Base-by-base conservation (phyloP, 2,888 invertebrate genomes). In the Sesia bembeciformis region DNA sequence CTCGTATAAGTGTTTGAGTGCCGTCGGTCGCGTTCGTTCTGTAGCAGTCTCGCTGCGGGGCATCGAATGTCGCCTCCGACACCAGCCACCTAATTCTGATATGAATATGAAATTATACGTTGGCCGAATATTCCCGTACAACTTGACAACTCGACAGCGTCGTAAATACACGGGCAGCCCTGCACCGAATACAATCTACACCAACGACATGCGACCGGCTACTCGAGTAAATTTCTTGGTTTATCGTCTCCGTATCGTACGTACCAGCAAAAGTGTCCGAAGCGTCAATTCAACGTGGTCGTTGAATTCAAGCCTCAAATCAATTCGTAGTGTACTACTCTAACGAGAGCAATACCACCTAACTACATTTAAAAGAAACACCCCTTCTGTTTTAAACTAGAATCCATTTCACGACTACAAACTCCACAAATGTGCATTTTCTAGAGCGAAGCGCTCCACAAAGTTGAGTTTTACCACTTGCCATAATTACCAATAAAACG, bases 21-120 rank as follows among this genome's bases (percentile, higher is more conserved):
- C 7, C 46, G 65, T 63, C 66, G 63, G 58, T 56, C 55, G 65
- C 61, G 60, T 65, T 55, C 60, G 57, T 77, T 74, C 69, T 68
- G 66, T 59, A 62, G 60, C 59, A 58, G 62, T 60, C 60, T 64
- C 63, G 50, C 50, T 53, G 61, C 62, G 62, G 57, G 62, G 62
- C 65, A 72, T 72, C 71, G 68, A 70, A 64, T 68, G 63, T 69
- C 65, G 63, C 65, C 55, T 53, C 53, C 55, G 61, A 63, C 70
- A 60, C 62, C 69, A 64, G 63, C 71, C 68, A 79, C 77, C 82
- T 81, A 83, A 84, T 84, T 81, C 80, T 76, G 74, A 78, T 81
- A 84, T 86, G 84, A 85, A 85, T 84, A 84, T 85, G 81, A 84
- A 85, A 84, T 84, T 77, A 73, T 84, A 23, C 23, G 73, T 76